Conservation (phyloP, 2,113 vertebrate genomes). For the Neoarius graeffei region DNA sequence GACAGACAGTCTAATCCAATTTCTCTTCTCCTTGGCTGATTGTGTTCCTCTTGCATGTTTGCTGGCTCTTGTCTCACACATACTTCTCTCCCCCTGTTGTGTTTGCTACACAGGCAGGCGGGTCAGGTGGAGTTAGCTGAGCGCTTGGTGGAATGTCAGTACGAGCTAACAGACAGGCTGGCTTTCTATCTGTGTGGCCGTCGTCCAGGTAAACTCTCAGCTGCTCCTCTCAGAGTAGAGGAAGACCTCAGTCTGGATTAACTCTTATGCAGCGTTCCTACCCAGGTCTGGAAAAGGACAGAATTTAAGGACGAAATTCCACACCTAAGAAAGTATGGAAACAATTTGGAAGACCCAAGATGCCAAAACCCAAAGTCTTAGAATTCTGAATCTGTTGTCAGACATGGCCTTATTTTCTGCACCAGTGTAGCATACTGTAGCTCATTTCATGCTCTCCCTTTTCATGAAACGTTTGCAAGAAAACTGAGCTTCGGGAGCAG, state of each 20-base stretch:
- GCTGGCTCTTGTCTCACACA: background rate
- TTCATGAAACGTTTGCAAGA: background rate
- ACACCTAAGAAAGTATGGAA: background rate
- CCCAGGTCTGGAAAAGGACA: background rate
- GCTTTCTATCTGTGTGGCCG: conserved; percentile 97
- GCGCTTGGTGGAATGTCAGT: conserved; percentile 95
- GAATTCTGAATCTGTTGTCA: background rate
- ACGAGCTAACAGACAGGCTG: conserved; percentile 94
- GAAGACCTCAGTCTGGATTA: background rate
- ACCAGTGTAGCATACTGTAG: background rate
- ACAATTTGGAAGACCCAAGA: background rate
- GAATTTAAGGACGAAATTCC: background rate
- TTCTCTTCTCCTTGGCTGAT: background rate
- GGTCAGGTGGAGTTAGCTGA: conserved; percentile 93
- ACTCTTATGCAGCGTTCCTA: background rate
- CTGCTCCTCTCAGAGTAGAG: background rate
- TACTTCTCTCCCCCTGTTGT: background rate
- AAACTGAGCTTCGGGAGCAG: background rate
- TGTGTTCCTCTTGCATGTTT: background rate
- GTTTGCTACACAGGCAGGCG: conserved; percentile 83
- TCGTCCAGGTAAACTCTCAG: conserved; percentile 83
- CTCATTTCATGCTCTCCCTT: too few species aligned
- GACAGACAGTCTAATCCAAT: too few species aligned
- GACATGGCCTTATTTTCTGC: background rate
- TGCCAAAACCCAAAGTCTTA: background rate